phyloP scores from a whole-genome alignment of 1,140 invertebrate species.

The Radopholus similis region DNA sequence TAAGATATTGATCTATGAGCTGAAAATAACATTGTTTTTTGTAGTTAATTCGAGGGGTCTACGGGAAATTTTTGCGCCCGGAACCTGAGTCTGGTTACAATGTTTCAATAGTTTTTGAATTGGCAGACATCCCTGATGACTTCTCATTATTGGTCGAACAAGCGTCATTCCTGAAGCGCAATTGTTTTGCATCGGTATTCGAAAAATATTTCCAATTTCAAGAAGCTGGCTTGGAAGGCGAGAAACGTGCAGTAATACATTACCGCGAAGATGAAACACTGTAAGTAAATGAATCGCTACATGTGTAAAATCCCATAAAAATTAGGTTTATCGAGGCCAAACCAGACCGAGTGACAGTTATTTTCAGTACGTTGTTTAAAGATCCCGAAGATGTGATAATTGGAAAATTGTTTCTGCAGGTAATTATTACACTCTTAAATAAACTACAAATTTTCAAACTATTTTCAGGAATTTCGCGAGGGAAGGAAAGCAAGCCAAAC shows the following conservation, averaged over 20 bases:
- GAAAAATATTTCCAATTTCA: slow-evolving; percentile 99
- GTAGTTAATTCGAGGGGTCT: slow-evolving; percentile 68
- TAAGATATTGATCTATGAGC: slow-evolving; percentile 45
- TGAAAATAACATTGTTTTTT: slow-evolving; percentile 14
- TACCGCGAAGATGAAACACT: slow-evolving; percentile 98
- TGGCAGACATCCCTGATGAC: slow-evolving; percentile 83
- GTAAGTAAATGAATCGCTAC: too few species aligned
- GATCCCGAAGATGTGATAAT: slow-evolving; percentile 97
- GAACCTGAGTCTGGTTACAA: slow-evolving; percentile 86
- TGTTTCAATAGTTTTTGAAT: slow-evolving; percentile 84
- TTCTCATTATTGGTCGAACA: slow-evolving; percentile 79
- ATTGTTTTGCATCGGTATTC: slow-evolving; percentile 98
- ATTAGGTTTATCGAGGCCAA: slow-evolving; percentile 95
- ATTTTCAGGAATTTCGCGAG: slow-evolving; percentile 81
- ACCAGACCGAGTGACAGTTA: slow-evolving; percentile 93
- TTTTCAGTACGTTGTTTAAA: slow-evolving; percentile 96
- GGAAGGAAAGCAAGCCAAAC: slow-evolving; percentile 92
- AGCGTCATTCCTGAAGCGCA: slow-evolving; percentile 88
- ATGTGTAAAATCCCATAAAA: too few species aligned
- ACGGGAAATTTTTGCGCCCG: slow-evolving; percentile 73
- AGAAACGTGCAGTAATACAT: slow-evolving; percentile 92
- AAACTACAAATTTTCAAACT: background rate
- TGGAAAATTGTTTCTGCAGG: slow-evolving; percentile 93
- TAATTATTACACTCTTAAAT: slow-evolving; percentile 23
- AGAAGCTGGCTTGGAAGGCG: slow-evolving; percentile 80